Evolutionary conservation across 2,113 vertebrate genomes (phyloP), one percentile per base, ranked within the genome.

Genomic region (Bubo bubo): DNA sequence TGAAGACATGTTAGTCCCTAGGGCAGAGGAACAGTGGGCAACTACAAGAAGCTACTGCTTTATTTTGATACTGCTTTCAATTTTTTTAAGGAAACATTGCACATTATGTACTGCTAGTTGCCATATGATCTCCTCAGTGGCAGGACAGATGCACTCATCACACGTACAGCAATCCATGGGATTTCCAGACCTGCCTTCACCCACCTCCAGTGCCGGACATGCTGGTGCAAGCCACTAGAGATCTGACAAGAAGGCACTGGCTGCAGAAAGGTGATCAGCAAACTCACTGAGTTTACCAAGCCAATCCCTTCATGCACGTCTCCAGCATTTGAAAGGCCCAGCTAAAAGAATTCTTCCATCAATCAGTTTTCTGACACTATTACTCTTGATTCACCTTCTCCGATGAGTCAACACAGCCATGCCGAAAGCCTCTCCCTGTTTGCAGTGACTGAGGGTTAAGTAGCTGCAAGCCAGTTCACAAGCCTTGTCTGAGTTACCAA

Each of bases 191-290:
- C 24, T 35, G 39, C 34, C 53, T 24, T 28, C 9, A 20, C 30
- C 4, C 27, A 79, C 5, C 30, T 72, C 26, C 0, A 0, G 23
- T 19, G 23, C 23, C 43, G 64, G 35, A 47, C 37, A 43, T 0
- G 0, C 79, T 49, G 41, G 32, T 82, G 60, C 28, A 63, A 91
- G 49, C 19, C 34, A 23, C 47, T 17, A 28, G 53, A 85, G 39
- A 15, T 45, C n/a, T 52, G 32, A 30, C 17, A 37, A 77, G 49
- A 68, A 37, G 43, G 20, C n/a, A 45, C 4, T 0, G 1, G 14
- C 47, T 71, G 26, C 75, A 81, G 41, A 77, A 88, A 47, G 8
- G 49, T 18, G 24, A 55, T 60, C 21, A 39, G 41, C 15, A 85
- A 47, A 52, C 43, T 47, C 41, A 34, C 9, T 3, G 5, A 47